Conservation (phyloP, 1,140 invertebrate genomes). For the Neotoxoptera formosana region DNA sequence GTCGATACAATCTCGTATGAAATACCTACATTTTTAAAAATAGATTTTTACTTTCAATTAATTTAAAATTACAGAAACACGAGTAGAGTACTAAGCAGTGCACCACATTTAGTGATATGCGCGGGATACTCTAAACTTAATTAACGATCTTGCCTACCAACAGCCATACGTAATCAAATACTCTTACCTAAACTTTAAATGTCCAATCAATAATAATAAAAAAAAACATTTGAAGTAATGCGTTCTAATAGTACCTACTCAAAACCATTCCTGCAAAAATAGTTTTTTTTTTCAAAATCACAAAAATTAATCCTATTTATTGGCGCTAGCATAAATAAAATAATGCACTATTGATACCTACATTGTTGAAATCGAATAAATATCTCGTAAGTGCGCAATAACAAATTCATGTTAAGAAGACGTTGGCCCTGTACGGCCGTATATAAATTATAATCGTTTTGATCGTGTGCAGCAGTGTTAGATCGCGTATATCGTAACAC, state of each 20-base stretch:
- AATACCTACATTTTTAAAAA: not conserved
- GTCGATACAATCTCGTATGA: not conserved
- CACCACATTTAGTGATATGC: not conserved
- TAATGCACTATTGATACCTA: not conserved
- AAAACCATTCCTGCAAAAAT: not conserved
- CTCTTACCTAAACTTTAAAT: not conserved
- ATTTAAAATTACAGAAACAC: not conserved
- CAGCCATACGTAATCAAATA: not conserved
- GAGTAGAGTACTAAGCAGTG: not conserved
- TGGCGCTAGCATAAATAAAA: not conserved
- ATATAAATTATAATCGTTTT: not conserved
- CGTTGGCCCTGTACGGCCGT: not conserved
- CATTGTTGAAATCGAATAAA: not conserved
- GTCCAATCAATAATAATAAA: not conserved
- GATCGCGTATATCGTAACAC: not conserved
- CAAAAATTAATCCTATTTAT: not conserved
- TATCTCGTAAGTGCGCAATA: not conserved
- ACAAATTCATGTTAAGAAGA: not conserved
- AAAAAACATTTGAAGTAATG: not conserved
- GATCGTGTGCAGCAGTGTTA: not conserved
- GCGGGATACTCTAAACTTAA: not conserved
- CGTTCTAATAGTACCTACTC: not conserved
- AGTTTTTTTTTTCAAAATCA: not conserved
- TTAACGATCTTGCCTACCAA: not conserved
- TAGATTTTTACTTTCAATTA: not conserved